These are phyloP conservation scores for Saccostrea glomerata DNA, from an alignment of 1,140 invertebrate species.

Conservation along the genomic window DNA sequence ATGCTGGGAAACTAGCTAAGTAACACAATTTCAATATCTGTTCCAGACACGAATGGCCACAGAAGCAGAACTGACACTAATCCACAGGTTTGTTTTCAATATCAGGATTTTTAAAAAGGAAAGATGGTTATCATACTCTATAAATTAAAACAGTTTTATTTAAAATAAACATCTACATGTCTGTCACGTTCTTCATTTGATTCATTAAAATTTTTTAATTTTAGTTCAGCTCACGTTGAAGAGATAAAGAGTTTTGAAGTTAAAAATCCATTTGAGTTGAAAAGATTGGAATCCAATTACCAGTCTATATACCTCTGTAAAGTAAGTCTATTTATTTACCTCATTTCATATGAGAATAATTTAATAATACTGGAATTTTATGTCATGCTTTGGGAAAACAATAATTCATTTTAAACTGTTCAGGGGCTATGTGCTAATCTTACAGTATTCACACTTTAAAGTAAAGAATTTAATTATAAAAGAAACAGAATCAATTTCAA, in stretches of 20 bases:
- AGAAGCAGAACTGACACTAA: slow-evolving; percentile 84
- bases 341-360: background rate
- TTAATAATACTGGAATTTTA: too few relatives aligned
- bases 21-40: background rate
- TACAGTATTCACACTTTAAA: background rate
- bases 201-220: slow-evolving; percentile 35
- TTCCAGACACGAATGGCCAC: slow-evolving; percentile 83
- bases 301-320: slow-evolving; percentile 93
- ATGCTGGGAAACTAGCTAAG: background rate
- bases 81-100: slow-evolving; percentile 79
- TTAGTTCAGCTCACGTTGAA: slow-evolving; percentile 61
- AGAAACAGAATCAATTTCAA: too few relatives aligned
- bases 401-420: too few relatives aligned
- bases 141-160: too few relatives aligned
- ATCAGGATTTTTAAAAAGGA: too few relatives aligned
- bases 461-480: slow-evolving; percentile 43
- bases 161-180: too few relatives aligned
- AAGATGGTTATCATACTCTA: too few relatives aligned
- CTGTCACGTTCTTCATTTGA: background rate
- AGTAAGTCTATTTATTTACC: slow-evolving; percentile 80
- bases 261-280: slow-evolving; percentile 83
- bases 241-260: slow-evolving; percentile 77
- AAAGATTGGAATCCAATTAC: slow-evolving; percentile 85
- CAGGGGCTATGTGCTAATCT: background rate
- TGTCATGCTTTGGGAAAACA: too few relatives aligned